phyloP scores from a whole-genome alignment of 2,797 vertebrate genomes.

The Serranus cabrilla region DNA sequence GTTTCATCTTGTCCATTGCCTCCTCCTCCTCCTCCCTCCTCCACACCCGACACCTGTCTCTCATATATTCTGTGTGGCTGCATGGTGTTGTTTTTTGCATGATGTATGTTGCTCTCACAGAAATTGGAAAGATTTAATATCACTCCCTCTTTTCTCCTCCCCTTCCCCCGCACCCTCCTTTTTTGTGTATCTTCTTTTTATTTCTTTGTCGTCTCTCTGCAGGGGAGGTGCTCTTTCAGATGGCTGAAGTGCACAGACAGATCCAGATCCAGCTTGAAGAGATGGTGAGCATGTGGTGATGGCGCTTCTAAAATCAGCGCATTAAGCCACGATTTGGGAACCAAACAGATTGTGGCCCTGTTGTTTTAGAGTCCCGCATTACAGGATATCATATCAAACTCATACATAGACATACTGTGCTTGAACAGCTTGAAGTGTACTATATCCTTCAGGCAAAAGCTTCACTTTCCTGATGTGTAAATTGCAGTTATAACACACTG shows the following conservation, averaged over 20 bases:
- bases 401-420: background rate
- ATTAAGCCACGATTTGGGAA: slow-evolving; percentile 21
- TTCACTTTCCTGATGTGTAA: slow-evolving; percentile 11
- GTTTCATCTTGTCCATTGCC: slow-evolving; percentile 66
- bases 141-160: slow-evolving; percentile 14
- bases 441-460: no score
- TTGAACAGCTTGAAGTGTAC: background rate
- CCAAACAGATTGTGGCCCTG: slow-evolving; percentile 42
- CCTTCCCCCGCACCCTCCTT: slow-evolving; percentile 6
- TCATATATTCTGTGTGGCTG: slow-evolving; percentile 75
- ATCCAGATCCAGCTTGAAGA: slow-evolving; percentile 98
- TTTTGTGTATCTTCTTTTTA: slow-evolving; percentile 43
- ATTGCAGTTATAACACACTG: slow-evolving; percentile 15
- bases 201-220: slow-evolving; percentile 62
- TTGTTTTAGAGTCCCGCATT: slow-evolving; percentile 35
- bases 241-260: slow-evolving; percentile 98
- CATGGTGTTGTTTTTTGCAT: slow-evolving; percentile 76
- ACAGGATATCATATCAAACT: background rate
- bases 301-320: slow-evolving; percentile 49
- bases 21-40: slow-evolving; percentile 45
- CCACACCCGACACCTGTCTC: slow-evolving; percentile 54
- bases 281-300: slow-evolving; percentile 89
- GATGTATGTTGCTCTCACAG: slow-evolving; percentile 50
- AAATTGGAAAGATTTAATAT: slow-evolving; percentile 48
- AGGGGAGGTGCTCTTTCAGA: slow-evolving; percentile 99